Base-by-base conservation (phyloP, 2,888 invertebrate genomes). In the Tyria jacobaeae region DNA sequence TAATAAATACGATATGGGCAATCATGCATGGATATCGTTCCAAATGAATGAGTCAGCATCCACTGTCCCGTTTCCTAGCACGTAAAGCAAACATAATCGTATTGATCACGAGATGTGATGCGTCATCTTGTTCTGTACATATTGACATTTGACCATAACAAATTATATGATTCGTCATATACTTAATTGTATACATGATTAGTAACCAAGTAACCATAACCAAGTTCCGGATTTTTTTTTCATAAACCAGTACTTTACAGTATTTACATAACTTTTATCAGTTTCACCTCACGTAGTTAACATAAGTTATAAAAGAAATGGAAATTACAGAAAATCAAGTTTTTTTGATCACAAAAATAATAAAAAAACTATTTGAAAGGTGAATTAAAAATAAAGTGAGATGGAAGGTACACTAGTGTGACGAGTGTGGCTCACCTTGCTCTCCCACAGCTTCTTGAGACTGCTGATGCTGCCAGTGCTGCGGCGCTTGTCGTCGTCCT, bases 381-480 rank as follows among this genome's bases (percentile, higher is more conserved):
- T n/a, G n/a, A n/a, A n/a, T n/a, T n/a, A n/a, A n/a, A n/a, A n/a
- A n/a, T n/a, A n/a, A n/a, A n/a, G n/a, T n/a, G n/a, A n/a, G n/a
- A n/a, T n/a, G n/a, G n/a, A n/a, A n/a, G n/a, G n/a, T n/a, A n/a
- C n/a, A n/a, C n/a, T n/a, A n/a, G n/a, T n/a, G n/a, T n/a, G n/a
- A n/a, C n/a, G n/a, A n/a, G n/a, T n/a, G 50, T 0, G 4, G 3
- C 56, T 37, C 9, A 63, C 63, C 84, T 97, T 97, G 72, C 96
- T 96, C 90, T 98, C 98, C 98, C 98, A 98, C 69, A 98, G 92
- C 88, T 97, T 97, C 88, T 98, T 98, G 80, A 98, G 94, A 88
- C 97, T 98, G 86, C 96, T 98, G 82, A 98, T 98, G 91, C 98
- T 98, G 68, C 98, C 98, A 54, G 98, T 98, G 88, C 98, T 98